Percentiles rank a stretch among this genome's conserved stretches.
Evolutionary conservation across 2,797 vertebrate genomes (phyloP).

Genomic region (Sebastes aleutianus): DNA sequence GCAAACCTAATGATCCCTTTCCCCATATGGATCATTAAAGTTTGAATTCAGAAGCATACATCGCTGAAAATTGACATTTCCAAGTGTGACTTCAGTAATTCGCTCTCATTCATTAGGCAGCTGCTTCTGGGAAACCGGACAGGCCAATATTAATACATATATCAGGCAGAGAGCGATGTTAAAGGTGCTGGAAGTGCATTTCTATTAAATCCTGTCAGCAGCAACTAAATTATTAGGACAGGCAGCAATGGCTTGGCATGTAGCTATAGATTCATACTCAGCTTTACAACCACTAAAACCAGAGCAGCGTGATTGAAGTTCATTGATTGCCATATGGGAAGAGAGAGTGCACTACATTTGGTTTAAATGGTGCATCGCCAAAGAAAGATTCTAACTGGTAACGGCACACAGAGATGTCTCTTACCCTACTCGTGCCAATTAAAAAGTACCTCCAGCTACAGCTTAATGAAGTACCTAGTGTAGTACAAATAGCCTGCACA

Average conservation of each 20-base stretch:
- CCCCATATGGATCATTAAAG: slow-evolving; percentile 5
- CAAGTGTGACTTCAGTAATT: slow-evolving; percentile 2
- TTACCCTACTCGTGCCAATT: slow-evolving; percentile 35
- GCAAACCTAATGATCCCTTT: slow-evolving; percentile 3
- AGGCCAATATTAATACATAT: slow-evolving; percentile 47
- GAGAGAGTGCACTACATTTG: neutral
- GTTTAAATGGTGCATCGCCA: slow-evolving; percentile 13
- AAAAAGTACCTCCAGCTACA: slow-evolving; percentile 49
- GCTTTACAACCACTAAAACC: slow-evolving; percentile 41
- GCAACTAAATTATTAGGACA: slow-evolving; percentile 56
- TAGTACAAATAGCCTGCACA: neutral
- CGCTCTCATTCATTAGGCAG: slow-evolving; percentile 1
- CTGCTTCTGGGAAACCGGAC: slow-evolving; percentile 29
- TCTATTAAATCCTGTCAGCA: slow-evolving; percentile 63
- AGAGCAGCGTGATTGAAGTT: slow-evolving; percentile 30
- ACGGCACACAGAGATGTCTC: neutral
- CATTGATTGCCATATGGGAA: slow-evolving; percentile 12
- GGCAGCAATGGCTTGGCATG: slow-evolving; percentile 2
- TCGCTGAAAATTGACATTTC: neutral
- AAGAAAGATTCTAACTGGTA: neutral
- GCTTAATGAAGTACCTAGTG: slow-evolving; percentile 49
- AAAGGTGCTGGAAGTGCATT: slow-evolving; percentile 56
- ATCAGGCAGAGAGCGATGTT: slow-evolving; percentile 34
- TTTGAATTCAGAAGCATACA: neutral
- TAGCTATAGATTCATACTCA: slow-evolving; percentile 36